Evolutionary conservation across 2,888 invertebrate genomes (phyloP).

Genomic region (Cataglyphis altisquamis): DNA sequence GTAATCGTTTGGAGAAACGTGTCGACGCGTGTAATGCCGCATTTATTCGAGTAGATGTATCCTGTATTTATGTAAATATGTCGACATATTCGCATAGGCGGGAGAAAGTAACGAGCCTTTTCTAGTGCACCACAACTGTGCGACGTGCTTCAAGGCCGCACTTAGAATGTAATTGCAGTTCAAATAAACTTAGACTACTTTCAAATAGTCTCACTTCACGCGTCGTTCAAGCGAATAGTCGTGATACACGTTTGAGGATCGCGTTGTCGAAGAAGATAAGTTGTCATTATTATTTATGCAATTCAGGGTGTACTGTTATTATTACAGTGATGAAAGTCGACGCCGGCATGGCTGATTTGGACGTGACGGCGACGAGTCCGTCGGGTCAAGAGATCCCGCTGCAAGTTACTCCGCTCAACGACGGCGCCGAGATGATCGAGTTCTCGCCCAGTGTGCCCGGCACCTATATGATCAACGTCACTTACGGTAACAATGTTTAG

Average conservation of each 20-base stretch:
- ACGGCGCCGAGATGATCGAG: conserved; percentile 91
- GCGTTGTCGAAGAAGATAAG: not conserved
- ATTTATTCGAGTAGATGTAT: not conserved
- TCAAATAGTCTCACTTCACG: conserved; percentile 77
- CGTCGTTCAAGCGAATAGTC: conserved; percentile 42
- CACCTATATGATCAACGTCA: conserved; percentile 89
- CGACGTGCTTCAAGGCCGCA: conserved; percentile 75
- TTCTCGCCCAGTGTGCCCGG: conserved; percentile 95
- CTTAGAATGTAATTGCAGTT: conserved; percentile 74
- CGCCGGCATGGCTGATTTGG: conserved; percentile 94
- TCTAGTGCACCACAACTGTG: conserved; percentile 63
- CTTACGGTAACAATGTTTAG: conserved; percentile 87
- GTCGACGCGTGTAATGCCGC: not conserved
- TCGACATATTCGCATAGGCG: not conserved
- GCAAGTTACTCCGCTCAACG: conserved; percentile 91
- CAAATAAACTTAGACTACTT: conserved; percentile 78
- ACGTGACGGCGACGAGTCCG: conserved; percentile 95
- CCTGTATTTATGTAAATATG: conserved; percentile 29
- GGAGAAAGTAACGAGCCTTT: conserved; percentile 78
- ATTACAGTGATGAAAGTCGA: conserved; percentile 91
- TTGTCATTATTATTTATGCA: not conserved
- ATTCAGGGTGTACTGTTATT: conserved; percentile 65
- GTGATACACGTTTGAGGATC: conserved; percentile 30
- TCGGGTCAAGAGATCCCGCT: conserved; percentile 94
- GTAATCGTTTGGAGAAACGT: conserved; percentile 10